These are phyloP conservation scores for Melitaea cinxia DNA, from an alignment of 1,140 invertebrate genomes.

Conservation along the genomic window DNA sequence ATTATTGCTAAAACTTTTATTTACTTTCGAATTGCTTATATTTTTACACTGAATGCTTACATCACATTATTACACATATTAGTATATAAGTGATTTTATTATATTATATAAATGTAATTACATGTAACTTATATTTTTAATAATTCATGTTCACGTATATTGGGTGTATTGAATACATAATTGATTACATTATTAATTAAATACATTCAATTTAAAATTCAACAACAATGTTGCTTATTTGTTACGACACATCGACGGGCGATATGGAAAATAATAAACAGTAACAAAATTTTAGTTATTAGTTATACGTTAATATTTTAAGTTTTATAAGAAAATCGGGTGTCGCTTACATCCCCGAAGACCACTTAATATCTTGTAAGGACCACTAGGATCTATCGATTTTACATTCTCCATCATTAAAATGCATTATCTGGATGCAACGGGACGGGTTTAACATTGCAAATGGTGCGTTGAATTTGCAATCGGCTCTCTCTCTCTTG, in stretches of 20 bases:
- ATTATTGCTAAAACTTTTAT: neutral
- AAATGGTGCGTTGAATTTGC: slow-evolving; percentile 74
- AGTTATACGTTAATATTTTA: slow-evolving; percentile 31
- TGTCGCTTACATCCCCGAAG: slow-evolving; percentile 53
- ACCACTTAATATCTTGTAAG: slow-evolving; percentile 56
- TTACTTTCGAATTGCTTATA: neutral
- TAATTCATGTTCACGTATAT: slow-evolving; percentile 34
- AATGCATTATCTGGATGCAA: slow-evolving; percentile 78
- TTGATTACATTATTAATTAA: slow-evolving; percentile 30
- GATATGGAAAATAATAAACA: slow-evolving; percentile 11
- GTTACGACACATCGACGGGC: neutral
- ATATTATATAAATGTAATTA: slow-evolving; percentile 25
- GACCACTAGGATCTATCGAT: slow-evolving; percentile 61
- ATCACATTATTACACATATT: neutral
- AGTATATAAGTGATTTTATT: neutral
- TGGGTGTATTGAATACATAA: slow-evolving; percentile 24
- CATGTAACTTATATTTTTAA: slow-evolving; percentile 25
- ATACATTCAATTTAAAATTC: slow-evolving; percentile 28
- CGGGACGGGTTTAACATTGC: slow-evolving; percentile 75
- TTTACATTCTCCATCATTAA: slow-evolving; percentile 74
- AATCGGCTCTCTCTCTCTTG: slow-evolving; percentile 61
- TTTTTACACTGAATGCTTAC: neutral
- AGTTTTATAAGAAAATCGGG: slow-evolving; percentile 51
- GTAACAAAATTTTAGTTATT: neutral
- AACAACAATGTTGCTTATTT: slow-evolving; percentile 27